These are phyloP conservation scores for Trachelus troglodyta DNA, from an alignment of 2,888 invertebrate species.

Conservation along the genomic window DNA sequence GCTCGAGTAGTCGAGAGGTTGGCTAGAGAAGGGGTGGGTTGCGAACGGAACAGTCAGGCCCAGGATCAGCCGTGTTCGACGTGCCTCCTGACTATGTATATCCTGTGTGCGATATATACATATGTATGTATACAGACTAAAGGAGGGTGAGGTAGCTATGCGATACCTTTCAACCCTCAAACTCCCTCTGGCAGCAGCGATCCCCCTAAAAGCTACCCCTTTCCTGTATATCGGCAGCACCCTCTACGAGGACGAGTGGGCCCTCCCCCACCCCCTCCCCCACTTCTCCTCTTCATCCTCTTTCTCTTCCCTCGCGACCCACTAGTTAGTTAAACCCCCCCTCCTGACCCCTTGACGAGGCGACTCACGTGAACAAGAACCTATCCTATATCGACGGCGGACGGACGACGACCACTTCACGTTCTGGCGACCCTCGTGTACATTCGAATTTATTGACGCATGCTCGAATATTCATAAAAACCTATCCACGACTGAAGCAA, in stretches of 20 bases:
- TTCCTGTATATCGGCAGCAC: not conserved
- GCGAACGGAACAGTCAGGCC: constrained; percentile 16
- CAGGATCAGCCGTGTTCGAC: not conserved
- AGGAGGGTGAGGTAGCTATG: constrained; percentile 24
- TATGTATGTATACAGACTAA: not conserved
- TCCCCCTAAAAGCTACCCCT: not conserved
- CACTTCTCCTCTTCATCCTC: not conserved
- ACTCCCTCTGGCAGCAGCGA: constrained; percentile 33
- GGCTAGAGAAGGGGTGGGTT: constrained; percentile 9
- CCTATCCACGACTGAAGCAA: constrained; percentile 10
- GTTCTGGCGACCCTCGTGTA: constrained; percentile 60
- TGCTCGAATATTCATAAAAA: constrained; percentile 62
- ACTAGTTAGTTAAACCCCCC: constrained; percentile 9
- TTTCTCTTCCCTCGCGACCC: constrained; percentile 7
- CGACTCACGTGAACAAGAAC: not conserved
- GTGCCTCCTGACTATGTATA: not conserved
- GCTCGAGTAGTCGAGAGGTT: constrained; percentile 33
- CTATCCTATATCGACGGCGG: constrained; percentile 34
- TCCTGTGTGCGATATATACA: not conserved
- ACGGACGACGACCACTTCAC: constrained; percentile 58
- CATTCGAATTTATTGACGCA: constrained; percentile 65
- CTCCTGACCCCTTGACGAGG: not conserved
- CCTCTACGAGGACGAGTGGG: not conserved
- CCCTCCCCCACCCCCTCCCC: not conserved
- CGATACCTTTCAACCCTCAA: constrained; percentile 25